Evolutionary conservation across 2,113 vertebrate species (phyloP).

Genomic region (Eulacestoma nigropectus): DNA sequence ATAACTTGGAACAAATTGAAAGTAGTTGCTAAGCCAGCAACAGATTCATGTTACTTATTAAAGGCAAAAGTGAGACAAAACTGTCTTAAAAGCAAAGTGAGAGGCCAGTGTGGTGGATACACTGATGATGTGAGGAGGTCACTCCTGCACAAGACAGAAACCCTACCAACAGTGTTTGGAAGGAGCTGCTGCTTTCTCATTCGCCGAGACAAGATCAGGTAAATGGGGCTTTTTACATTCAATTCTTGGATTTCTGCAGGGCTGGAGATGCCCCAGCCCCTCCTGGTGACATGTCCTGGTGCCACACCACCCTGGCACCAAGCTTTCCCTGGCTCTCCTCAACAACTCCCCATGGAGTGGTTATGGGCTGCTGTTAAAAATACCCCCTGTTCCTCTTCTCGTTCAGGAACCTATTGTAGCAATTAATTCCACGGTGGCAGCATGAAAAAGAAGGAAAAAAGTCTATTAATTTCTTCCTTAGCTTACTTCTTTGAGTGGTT

Average conservation of each 20-base stretch:
- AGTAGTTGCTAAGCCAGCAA: background rate
- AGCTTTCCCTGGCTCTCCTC: background rate
- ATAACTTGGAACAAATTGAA: background rate
- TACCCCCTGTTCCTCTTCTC: background rate
- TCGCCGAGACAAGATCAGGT: rapidly evolving
- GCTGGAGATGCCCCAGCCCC: background rate
- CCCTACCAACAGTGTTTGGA: background rate
- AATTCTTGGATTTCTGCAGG: background rate
- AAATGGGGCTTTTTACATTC: background rate
- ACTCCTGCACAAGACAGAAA: background rate
- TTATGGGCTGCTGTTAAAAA: background rate
- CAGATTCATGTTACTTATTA: background rate
- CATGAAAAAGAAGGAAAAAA: background rate
- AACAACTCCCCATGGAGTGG: background rate
- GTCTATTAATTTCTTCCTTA: background rate
- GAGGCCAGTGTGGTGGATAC: rapidly evolving
- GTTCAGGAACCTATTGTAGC: background rate
- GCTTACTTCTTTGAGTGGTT: background rate
- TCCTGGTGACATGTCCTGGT: background rate
- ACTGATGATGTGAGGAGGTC: background rate
- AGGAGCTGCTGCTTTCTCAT: rapidly evolving
- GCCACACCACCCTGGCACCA: no score
- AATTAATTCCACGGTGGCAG: background rate
- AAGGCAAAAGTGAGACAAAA: background rate
- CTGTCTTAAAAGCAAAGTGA: background rate